Evolutionary conservation across 2,113 vertebrate genomes (phyloP).

Genomic region (Takifugu bimaculatus): DNA sequence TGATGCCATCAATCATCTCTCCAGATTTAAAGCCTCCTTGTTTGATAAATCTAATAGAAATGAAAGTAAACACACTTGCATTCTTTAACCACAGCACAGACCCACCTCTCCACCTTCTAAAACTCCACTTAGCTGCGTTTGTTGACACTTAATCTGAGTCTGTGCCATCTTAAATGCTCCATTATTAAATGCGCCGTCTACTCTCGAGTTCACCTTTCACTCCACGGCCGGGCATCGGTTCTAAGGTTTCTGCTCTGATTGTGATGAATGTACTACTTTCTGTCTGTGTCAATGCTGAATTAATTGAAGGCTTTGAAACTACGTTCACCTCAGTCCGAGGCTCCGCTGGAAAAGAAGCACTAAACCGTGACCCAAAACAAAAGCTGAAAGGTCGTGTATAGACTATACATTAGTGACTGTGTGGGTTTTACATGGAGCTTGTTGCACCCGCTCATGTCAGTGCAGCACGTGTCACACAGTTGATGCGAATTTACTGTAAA

Average conservation of each 20-base stretch:
- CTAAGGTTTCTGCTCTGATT: conserved; percentile 58
- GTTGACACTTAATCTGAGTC: conserved; percentile 5
- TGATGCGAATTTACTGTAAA: neutral
- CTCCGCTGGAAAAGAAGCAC: neutral
- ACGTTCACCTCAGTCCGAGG: neutral
- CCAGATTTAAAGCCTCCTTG: too few relatives aligned
- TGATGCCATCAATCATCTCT: too few relatives aligned
- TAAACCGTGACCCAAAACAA: conserved; percentile 27
- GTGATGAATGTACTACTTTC: conserved; percentile 26
- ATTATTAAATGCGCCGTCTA: conserved; percentile 53
- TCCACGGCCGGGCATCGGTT: conserved; percentile 32
- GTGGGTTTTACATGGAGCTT: conserved; percentile 7
- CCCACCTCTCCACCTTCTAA: neutral
- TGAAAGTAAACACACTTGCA: neutral
- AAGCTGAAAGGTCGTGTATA: conserved; percentile 20
- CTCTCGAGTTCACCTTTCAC: conserved; percentile 63
- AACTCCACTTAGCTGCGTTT: neutral
- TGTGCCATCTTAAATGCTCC: conserved; percentile 44
- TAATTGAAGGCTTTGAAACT: neutral
- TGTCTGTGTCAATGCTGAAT: conserved; percentile 16
- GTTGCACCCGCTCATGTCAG: neutral
- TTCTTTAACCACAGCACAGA: neutral
- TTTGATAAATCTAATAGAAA: too few relatives aligned
- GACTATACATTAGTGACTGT: conserved; percentile 4
- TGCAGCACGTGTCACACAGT: neutral